A percentile compares a stretch with the other conserved stretches of the same genome.
Conservation (phyloP, 1,140 invertebrate genomes). For the Subanguina moxae region DNA sequence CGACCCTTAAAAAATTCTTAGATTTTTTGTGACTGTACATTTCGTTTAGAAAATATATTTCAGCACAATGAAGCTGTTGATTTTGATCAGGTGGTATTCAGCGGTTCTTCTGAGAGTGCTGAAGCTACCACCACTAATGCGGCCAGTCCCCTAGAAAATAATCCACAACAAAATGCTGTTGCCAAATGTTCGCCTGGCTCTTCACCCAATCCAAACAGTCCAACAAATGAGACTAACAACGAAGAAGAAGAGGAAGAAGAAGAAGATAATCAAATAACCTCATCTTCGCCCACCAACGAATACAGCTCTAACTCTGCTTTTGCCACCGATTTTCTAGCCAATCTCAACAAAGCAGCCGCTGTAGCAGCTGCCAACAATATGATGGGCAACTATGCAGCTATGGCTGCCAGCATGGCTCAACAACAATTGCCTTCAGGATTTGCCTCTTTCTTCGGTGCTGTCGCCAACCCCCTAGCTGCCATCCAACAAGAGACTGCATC, state of each 20-base stretch:
- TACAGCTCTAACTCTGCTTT: not conserved
- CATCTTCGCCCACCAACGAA: not conserved
- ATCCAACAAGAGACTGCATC: not conserved
- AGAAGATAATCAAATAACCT: conserved; percentile 1
- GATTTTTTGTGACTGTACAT: too few relatives aligned
- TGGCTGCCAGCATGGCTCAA: conserved; percentile 25
- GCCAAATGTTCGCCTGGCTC: not conserved
- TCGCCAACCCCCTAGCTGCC: not conserved
- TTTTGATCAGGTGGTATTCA: too few relatives aligned
- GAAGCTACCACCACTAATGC: too few relatives aligned
- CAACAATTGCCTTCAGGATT: conserved; percentile 4
- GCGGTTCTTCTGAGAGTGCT: too few relatives aligned
- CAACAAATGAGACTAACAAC: not conserved
- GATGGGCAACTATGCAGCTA: conserved; percentile 13
- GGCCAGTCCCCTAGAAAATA: too few relatives aligned
- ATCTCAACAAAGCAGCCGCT: conserved; percentile 27
- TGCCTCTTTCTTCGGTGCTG: conserved; percentile 16
- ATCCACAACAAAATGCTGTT: too few relatives aligned
- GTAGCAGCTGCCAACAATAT: conserved; percentile 7
- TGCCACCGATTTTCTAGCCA: conserved; percentile 32
- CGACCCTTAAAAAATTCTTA: too few relatives aligned
- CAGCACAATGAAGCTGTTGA: too few relatives aligned
- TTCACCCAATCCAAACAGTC: not conserved
- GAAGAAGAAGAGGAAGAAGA: conserved; percentile 11
- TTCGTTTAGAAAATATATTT: too few relatives aligned